Conservation (phyloP, 2,888 invertebrate genomes). For the Hirtodrosophila histrioides region DNA sequence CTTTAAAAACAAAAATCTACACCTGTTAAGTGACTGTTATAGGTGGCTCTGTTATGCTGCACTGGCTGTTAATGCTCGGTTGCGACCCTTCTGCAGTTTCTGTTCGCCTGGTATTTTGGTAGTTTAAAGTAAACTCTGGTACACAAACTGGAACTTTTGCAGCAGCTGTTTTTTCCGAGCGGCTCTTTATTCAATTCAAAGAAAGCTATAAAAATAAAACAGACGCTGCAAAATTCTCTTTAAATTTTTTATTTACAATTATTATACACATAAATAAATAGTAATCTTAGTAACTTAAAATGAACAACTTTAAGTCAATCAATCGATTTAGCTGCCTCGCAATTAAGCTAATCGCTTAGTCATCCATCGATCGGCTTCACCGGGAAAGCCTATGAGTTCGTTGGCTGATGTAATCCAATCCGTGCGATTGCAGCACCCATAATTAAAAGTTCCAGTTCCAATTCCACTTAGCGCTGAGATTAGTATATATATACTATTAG, state of each 20-base stretch:
- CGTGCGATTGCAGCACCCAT: conserved; percentile 52
- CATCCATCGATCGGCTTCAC: conserved; percentile 13
- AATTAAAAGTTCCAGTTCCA: conserved; percentile 21
- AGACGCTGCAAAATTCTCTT: too few relatives aligned
- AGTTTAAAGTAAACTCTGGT: too few relatives aligned
- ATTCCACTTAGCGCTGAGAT: conserved; percentile 18
- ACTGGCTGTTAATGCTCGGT: too few relatives aligned
- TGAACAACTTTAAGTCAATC: conserved; percentile 14
- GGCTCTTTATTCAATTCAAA: too few relatives aligned
- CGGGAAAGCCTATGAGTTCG: conserved; percentile 5
- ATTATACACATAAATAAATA: conserved; percentile 13
- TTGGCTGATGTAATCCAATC: conserved; percentile 62
- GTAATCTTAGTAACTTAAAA: neutral
- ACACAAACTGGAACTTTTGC: too few relatives aligned
- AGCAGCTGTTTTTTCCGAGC: too few relatives aligned
- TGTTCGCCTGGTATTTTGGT: too few relatives aligned
- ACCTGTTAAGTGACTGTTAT: too few relatives aligned
- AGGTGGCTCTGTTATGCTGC: too few relatives aligned
- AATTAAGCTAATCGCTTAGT: conserved; percentile 31
- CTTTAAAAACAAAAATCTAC: too few relatives aligned
- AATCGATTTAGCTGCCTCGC: conserved; percentile 3
- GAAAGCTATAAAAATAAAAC: too few relatives aligned
- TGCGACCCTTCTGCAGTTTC: too few relatives aligned
- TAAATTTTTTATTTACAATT: neutral
- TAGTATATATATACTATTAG: conserved; percentile 26